Evolutionary conservation across 2,113 vertebrate genomes (phyloP).

Genomic region (Neodontobutis hainanensis): DNA sequence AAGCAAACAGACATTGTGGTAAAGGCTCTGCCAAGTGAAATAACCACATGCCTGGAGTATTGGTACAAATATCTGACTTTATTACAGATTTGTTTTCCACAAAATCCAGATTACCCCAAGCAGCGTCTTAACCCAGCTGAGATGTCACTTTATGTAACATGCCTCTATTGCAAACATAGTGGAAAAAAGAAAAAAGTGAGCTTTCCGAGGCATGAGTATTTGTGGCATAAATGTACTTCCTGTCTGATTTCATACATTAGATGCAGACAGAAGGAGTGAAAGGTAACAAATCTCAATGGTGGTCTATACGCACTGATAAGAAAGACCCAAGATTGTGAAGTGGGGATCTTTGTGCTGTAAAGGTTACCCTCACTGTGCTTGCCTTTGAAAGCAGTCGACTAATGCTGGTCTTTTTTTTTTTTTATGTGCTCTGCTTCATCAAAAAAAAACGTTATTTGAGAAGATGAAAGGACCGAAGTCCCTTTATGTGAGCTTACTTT

Average conservation of each 20-base stretch:
- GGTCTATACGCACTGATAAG: not conserved
- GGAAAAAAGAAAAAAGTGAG: not conserved
- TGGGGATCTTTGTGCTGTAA: not conserved
- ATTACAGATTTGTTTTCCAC: constrained; percentile 13
- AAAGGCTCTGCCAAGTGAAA: constrained; percentile 27
- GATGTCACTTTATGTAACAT: not conserved
- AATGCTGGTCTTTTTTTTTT: not conserved
- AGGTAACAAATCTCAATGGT: not conserved
- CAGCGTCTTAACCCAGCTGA: not conserved
- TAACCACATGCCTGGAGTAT: constrained; percentile 9
- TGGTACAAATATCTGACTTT: constrained; percentile 12
- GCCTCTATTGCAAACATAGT: not conserved
- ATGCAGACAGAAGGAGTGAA: not conserved
- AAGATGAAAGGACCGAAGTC: constrained; percentile 19
- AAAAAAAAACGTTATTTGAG: not conserved
- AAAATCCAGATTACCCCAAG: not conserved
- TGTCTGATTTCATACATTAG: no score
- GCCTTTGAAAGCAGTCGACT: constrained; percentile 15
- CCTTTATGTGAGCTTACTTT: not conserved
- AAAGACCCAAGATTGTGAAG: not conserved
- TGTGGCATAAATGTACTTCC: no score
- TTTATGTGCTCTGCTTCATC: constrained; percentile 22
- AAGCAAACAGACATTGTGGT: constrained; percentile 13
- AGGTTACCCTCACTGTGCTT: not conserved
- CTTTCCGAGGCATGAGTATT: no score